Percentiles rank a stretch among this genome's conserved stretches.
These are phyloP conservation scores for Frieseomelitta varia DNA, from an alignment of 1,140 invertebrate species.

Conservation along the genomic window DNA sequence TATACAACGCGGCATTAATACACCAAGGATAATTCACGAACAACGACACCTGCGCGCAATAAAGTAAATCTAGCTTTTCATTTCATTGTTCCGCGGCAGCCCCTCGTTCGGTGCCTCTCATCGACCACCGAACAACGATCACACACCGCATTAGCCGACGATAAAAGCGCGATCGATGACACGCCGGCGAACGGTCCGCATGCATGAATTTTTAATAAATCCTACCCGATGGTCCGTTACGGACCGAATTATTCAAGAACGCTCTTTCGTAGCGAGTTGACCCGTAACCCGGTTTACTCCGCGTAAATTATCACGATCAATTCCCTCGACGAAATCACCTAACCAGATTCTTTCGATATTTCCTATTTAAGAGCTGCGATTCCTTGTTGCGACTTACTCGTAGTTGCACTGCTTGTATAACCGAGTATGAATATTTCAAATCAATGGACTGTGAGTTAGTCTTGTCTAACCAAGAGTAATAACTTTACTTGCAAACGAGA, in stretches of 20 bases:
- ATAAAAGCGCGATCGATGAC: slow-evolving; percentile 67
- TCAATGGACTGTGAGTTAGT: too few species aligned
- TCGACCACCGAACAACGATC: slow-evolving; percentile 40
- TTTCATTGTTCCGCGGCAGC: slow-evolving; percentile 56
- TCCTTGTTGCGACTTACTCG: too few species aligned
- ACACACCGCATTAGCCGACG: slow-evolving; percentile 64
- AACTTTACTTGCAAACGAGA: too few species aligned
- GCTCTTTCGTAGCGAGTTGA: neutral
- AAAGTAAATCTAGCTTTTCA: slow-evolving; percentile 70
- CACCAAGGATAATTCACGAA: slow-evolving; percentile 55
- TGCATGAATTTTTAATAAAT: slow-evolving; percentile 66
- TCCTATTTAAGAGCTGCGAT: neutral
- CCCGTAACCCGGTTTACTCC: neutral
- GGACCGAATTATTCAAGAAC: slow-evolving; percentile 40
- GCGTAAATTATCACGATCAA: neutral
- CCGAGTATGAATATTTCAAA: too few species aligned
- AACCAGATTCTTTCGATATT: too few species aligned
- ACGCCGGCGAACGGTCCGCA: slow-evolving; percentile 55
- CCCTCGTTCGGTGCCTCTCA: slow-evolving; percentile 23
- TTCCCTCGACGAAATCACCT: neutral
- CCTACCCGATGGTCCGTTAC: slow-evolving; percentile 42
- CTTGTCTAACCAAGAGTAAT: too few species aligned
- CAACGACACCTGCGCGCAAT: slow-evolving; percentile 66
- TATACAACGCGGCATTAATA: slow-evolving; percentile 51
- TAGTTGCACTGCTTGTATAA: too few species aligned